phyloP scores from a whole-genome alignment of 2,113 vertebrate species.

The Chroicocephalus ridibundus region DNA sequence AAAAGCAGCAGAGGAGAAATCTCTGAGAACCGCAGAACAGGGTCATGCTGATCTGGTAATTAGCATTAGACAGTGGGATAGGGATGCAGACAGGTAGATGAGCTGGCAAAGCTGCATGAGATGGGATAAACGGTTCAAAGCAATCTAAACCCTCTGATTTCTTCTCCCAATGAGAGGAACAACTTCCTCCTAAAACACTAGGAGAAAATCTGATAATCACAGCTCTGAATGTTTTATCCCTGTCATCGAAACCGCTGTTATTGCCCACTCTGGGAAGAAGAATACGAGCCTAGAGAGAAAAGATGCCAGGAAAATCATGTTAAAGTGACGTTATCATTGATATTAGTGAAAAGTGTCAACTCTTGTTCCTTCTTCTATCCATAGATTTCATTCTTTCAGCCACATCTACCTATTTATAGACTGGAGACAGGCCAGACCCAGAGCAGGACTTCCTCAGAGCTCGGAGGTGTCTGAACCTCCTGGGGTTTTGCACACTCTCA shows the following conservation, averaged over 20 bases:
- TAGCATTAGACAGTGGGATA: neutral
- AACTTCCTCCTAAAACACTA: neutral
- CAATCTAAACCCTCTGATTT: neutral
- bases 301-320: neutral
- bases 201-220: neutral
- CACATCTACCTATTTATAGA: neutral
- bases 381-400: neutral
- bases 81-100: neutral
- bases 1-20: neutral
- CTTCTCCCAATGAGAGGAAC: neutral
- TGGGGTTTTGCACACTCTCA: neutral
- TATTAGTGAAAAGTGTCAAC: neutral
- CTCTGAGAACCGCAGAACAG: neutral
- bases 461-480: neutral
- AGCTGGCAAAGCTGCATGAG: neutral
- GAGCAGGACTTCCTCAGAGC: neutral
- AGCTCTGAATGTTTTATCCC: neutral
- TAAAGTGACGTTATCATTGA: neutral
- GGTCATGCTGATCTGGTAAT: neutral
- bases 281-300: neutral
- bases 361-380: neutral
- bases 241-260: neutral
- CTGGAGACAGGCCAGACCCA: neutral
- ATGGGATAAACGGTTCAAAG: neutral
- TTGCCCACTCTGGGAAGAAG: neutral